Evolutionary conservation across 2,888 invertebrate species (phyloP), one percentile per base, ranked within the genome.

Genomic region (Leptinotarsa tumamoca): DNA sequence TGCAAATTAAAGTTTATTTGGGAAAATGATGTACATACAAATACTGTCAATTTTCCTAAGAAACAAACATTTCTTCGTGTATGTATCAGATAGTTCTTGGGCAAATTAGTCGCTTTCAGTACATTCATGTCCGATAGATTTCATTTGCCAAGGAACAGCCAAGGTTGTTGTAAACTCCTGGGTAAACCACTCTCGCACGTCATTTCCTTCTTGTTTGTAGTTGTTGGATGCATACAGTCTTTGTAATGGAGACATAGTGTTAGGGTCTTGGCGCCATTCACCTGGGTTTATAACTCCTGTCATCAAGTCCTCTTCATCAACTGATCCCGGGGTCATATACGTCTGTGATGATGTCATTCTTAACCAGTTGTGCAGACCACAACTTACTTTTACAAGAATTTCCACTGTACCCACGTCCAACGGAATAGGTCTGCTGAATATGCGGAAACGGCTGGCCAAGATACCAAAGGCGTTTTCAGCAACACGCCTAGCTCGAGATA

Each of bases 391-490:
- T 17, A 74, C 70, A 58, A 74, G 17, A 21, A 23, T 21, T 51
- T 72, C 75, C 17, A 72, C 54, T 61, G 67, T 72, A 17, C 72
- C 67, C 14, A 61, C 68, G 18, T 7, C 43, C 50, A n/a, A 23
- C 61, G 43, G 58, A 58, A 73, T 73, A 50, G 61, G 56, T 70
- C 50, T 52, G 56, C 71, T 58, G 67, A 73, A 71, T 56, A 76
- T 73, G 69, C n/a, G n/a, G n/a, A n/a, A n/a, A n/a, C n/a, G n/a
- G n/a, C n/a, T n/a, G n/a, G n/a, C n/a, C n/a, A n/a, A n/a, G n/a
- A 76, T 76, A 15, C 76, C 76, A 52, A 73, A 71, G 14, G 68
- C 54, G 73, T 76, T 76, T 61, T 76, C 73, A 51, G 61, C 68
- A 33, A 33, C 61, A 43, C 69, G 69, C 51, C 73, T 68, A 18